Evolutionary conservation across 2,797 vertebrate genomes (phyloP), one percentile per base, ranked within the genome.

Genomic region (Sebastolobus altivelis): DNA sequence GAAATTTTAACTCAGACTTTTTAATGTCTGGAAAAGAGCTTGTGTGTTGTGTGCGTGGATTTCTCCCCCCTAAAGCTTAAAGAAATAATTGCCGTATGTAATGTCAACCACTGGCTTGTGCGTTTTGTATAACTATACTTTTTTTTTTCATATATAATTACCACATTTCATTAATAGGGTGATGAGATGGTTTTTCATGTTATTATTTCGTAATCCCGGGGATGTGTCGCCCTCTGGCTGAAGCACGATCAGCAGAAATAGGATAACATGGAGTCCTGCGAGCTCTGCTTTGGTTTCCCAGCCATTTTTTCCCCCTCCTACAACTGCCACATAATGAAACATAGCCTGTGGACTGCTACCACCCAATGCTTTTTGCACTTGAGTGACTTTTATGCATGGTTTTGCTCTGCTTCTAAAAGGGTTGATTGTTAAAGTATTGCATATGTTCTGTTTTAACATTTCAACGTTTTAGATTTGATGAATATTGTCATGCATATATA

Each of bases 21-120:
- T 87, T 85, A 91, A 94, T 90, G 92, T 93, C 89, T 95, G 95
- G 94, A 95, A 95, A 94, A 94, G 86, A 85, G 84, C 85, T 93
- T 90, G 83, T 84, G 85, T 77, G 69, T 83, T 54, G 59, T 76
- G 65, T 84, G 81, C 83, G 80, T 85, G 79, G 77, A 82, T 90
- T 91, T 90, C 68, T 89, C 90, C 80, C 72, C 76, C 79, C 63
- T 83, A 71, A 90, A 88, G 91, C 87, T 91, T 87, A 84, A 85
- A 91, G 85, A 91, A 93, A 94, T 94, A 94, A 92, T 92, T 93
- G 81, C 89, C 80, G 59, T 91, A 88, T 92, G 85, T 93, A 84
- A 92, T 93, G 72, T 91, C 88, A 93, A 87, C 92, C 92, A 80
- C 84, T 33, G 75, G 79, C 77, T 72, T 80, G 46, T 82, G 80